These are phyloP conservation scores for Drosophila bocqueti DNA, from an alignment of 1,140 invertebrate species.

Conservation along the genomic window DNA sequence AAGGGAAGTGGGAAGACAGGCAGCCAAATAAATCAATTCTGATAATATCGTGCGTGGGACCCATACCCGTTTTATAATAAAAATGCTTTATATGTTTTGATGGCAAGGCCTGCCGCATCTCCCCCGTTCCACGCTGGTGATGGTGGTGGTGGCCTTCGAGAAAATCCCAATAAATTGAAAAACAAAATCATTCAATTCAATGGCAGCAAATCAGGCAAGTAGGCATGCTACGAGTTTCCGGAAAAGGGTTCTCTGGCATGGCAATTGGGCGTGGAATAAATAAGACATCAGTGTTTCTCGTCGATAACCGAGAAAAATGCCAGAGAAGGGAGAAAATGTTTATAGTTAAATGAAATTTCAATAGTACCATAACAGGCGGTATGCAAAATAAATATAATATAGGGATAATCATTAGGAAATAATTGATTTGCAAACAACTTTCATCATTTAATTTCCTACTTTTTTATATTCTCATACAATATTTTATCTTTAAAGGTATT, in stretches of 20 bases:
- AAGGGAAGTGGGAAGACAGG: constrained; percentile 20
- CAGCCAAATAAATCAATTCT: constrained; percentile 76
- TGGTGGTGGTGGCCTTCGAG: constrained; percentile 20
- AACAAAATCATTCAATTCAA: constrained; percentile 83
- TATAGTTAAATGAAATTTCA: neutral
- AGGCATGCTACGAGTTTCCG: constrained; percentile 39
- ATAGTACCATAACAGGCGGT: constrained; percentile 1
- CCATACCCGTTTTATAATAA: constrained; percentile 62
- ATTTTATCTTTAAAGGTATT: neutral
- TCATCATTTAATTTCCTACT: too few species aligned
- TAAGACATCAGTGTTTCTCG: constrained; percentile 64
- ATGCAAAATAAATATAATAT: neutral
- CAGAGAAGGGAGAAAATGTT: neutral
- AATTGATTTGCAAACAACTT: neutral
- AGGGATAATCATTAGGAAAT: neutral
- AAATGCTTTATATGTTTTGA: constrained; percentile 79
- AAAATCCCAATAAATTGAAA: constrained; percentile 83
- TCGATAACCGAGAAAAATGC: neutral
- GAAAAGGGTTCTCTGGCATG: constrained; percentile 44
- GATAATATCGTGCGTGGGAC: constrained; percentile 73
- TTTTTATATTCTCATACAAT: too few species aligned
- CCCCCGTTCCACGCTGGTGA: neutral
- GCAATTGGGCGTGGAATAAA: constrained; percentile 44
- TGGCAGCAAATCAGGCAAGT: constrained; percentile 74
- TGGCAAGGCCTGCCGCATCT: constrained; percentile 30